Evolutionary conservation across 2,113 vertebrate species (phyloP).

Genomic region (cattle (Bos taurus)): DNA sequence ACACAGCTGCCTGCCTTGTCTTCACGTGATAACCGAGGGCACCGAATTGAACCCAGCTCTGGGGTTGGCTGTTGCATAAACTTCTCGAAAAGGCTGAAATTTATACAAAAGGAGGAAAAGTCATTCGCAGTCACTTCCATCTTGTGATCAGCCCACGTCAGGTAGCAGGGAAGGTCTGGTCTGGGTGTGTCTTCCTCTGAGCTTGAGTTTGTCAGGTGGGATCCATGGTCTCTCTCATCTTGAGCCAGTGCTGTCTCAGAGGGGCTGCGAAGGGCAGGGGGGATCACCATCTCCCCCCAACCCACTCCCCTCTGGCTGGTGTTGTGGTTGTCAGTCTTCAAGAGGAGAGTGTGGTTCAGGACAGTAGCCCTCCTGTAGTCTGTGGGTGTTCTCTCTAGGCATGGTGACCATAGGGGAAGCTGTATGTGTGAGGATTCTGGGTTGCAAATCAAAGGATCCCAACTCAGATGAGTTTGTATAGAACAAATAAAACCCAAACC

Average conservation of each 20-base stretch:
- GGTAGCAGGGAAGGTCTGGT: neutral
- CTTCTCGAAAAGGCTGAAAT: neutral
- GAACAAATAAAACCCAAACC: neutral
- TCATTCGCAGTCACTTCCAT: neutral
- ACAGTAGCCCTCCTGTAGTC: neutral
- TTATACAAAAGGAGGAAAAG: no score
- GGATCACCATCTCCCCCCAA: neutral
- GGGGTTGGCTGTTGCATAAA: neutral
- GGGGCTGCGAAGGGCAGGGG: fast-evolving
- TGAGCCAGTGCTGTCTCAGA: neutral
- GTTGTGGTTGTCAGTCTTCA: no score
- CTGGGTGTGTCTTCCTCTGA: neutral
- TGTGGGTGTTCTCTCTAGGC: neutral
- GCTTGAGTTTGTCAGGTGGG: neutral
- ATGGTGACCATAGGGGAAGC: neutral
- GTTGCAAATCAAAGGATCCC: neutral
- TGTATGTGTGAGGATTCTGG: neutral
- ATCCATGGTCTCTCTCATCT: neutral
- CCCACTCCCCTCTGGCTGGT: neutral
- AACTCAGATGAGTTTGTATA: neutral
- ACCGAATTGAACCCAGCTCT: neutral
- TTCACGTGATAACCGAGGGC: neutral
- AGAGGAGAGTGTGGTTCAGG: neutral
- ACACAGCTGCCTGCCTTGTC: neutral
- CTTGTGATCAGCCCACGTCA: neutral